Evolutionary conservation across 2,797 vertebrate species (phyloP).

Genomic region (Knipowitschia caucasica): DNA sequence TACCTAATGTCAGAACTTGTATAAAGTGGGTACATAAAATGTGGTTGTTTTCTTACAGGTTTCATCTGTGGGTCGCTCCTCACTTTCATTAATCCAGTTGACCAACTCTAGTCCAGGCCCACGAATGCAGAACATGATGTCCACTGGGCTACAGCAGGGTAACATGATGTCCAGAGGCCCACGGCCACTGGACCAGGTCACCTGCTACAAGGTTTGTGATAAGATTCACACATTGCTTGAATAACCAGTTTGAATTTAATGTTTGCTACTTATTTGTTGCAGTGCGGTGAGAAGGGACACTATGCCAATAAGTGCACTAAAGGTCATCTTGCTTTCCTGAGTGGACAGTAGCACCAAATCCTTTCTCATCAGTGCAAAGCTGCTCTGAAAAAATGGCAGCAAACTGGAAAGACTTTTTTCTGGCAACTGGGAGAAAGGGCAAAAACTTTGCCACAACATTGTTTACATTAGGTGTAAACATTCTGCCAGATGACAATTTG

Average conservation of each 20-base stretch:
- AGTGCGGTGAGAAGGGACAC: constrained; percentile 98
- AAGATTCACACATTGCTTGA: not conserved
- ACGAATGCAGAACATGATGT: constrained; percentile 83
- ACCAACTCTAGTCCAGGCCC: constrained; percentile 83
- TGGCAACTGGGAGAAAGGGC: not conserved
- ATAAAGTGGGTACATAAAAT: not conserved
- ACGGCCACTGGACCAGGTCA: constrained; percentile 94
- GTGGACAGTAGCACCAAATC: constrained; percentile 81
- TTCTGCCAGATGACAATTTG: constrained; percentile 9
- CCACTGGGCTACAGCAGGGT: constrained; percentile 61
- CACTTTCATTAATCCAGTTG: constrained; percentile 86
- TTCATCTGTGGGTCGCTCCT: constrained; percentile 75
- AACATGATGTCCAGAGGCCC: constrained; percentile 86
- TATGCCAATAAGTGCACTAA: constrained; percentile 99
- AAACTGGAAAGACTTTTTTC: constrained; percentile 26
- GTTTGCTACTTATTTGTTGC: constrained; percentile 18
- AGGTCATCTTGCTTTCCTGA: constrained; percentile 97
- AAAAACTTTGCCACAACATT: not conserved
- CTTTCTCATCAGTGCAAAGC: not conserved
- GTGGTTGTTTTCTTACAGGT: constrained; percentile 37
- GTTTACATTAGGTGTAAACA: not conserved
- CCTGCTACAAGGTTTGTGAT: constrained; percentile 91
- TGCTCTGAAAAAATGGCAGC: not conserved
- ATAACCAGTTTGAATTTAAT: not conserved
- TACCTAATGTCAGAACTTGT: no score